phyloP scores from a whole-genome alignment of 2,113 vertebrate genomes.

The Syngnathus typhle region DNA sequence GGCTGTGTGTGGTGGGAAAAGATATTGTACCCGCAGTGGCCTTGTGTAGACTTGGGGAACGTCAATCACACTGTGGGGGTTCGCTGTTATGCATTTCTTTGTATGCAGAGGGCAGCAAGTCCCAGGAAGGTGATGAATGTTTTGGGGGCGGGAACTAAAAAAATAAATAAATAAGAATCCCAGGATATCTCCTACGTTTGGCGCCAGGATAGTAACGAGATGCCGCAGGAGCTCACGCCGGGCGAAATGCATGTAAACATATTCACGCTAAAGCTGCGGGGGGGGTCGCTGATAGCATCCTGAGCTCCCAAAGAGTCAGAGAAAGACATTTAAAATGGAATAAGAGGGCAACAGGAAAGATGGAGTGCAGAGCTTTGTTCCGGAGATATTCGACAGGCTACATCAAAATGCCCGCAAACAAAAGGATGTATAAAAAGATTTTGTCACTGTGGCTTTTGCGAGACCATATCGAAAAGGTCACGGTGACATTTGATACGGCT shows the following conservation, averaged over 20 bases:
- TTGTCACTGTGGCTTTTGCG: conserved; percentile 42
- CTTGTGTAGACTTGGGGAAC: conserved; percentile 35
- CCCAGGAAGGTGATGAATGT: conserved; percentile 35
- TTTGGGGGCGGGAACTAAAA: conserved; percentile 5
- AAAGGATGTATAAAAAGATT: conserved; percentile 31
- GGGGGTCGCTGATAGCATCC: conserved; percentile 45
- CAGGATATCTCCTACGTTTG: not conserved
- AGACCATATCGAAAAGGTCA: conserved; percentile 52
- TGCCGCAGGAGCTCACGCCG: conserved; percentile 37
- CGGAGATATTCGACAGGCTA: conserved; percentile 8
- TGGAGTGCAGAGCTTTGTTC: conserved; percentile 8
- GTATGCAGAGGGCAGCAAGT: conserved; percentile 43
- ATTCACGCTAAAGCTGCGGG: conserved; percentile 45
- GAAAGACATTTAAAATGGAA: conserved; percentile 39
- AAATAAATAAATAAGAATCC: conserved; percentile 29
- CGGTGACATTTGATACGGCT: conserved; percentile 16
- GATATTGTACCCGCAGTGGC: conserved; percentile 42
- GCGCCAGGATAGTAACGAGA: conserved; percentile 44
- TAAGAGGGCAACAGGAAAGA: conserved; percentile 25
- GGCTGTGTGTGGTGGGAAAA: not conserved
- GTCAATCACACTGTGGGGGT: conserved; percentile 46
- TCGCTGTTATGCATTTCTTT: conserved; percentile 45
- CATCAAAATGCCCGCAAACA: conserved; percentile 9
- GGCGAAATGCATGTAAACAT: conserved; percentile 60
- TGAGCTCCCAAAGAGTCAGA: conserved; percentile 51